Base-by-base conservation (phyloP, 2,113 vertebrate species). In the Dicerorhinus sumatrensis region DNA sequence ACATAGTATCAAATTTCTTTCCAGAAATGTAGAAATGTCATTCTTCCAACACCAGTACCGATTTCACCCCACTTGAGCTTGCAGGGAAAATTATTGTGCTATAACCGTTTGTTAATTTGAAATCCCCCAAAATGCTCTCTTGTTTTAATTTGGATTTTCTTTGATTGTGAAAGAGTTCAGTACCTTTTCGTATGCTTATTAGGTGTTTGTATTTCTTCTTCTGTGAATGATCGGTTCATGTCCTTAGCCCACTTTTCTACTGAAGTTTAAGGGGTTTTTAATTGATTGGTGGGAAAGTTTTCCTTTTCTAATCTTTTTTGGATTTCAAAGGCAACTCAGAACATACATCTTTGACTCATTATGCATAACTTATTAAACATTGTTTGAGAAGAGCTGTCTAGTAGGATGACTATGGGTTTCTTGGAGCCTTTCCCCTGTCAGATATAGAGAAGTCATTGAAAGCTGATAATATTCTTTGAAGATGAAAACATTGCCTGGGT, bases 281-380 rank as follows among this genome's bases (percentile, higher is more conserved):
- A 87, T 85, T 95, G 96, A 94, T 96, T 84, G 51, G 77, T 86
- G 89, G 87, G n/a, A 36, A 93, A 90, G 62, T 95, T 93, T 96
- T 98, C 60, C 42, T 54, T 95, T 97, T 75, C 76, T 90, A 87
- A 20, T 36, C 20, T 67, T 90, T 94, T 83, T 58, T 31, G 8
- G 39, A 88, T 96, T 97, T 98, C 96, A 98, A 97, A 98, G 98
- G 92, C 83, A 96, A 36, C 83, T 83, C 36, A 91, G 94, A 93
- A 83, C 46, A 76, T 94, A 93, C 39, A 63, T 69, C 79, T 92
- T 94, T 51, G 48, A 79, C 92, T 97, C 75, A 70, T 96, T 96
- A 88, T 81, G 60, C 56, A 85, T 76, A 87, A 83, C 76, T 97
- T 94, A 94, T 33, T 97, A 92, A 97, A 87, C 79, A 56, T 42